These are phyloP conservation scores for Limenitis camilla DNA, from an alignment of 2,888 invertebrate genomes.

Conservation along the genomic window DNA sequence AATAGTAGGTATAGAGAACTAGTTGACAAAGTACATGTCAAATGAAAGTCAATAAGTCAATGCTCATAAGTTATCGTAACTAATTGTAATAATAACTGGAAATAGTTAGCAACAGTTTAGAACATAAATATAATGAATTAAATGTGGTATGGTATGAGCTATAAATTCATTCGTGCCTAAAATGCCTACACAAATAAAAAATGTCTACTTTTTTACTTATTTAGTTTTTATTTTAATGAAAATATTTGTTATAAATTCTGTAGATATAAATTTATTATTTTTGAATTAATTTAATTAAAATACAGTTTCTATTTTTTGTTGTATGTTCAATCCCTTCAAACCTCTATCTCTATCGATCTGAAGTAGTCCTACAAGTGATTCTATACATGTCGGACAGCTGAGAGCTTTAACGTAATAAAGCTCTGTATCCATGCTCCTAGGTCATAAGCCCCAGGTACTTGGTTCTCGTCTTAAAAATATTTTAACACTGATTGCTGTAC, in stretches of 20 bases:
- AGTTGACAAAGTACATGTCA: constrained; percentile 24
- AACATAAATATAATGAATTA: not conserved
- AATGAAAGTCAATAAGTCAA: constrained; percentile 26
- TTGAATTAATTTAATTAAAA: no score
- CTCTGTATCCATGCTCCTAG: no score
- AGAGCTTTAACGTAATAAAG: no score
- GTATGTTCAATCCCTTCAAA: no score
- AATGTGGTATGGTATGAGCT: not conserved
- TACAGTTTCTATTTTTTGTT: no score
- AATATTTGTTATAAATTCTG: not conserved
- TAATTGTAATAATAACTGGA: not conserved
- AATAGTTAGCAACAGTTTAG: not conserved
- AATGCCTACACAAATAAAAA: not conserved
- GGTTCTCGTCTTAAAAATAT: no score
- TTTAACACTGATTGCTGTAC: no score
- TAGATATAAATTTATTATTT: no score
- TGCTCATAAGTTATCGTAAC: constrained; percentile 16
- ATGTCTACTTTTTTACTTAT: not conserved
- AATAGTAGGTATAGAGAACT: constrained; percentile 9
- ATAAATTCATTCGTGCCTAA: not conserved
- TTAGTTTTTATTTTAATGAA: not conserved
- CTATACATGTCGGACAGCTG: no score
- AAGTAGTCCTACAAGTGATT: no score
- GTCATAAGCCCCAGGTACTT: no score
- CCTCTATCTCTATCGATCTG: no score